Evolutionary conservation across 2,113 vertebrate genomes (phyloP), one percentile per base, ranked within the genome.

Genomic region (Rynchops niger): DNA sequence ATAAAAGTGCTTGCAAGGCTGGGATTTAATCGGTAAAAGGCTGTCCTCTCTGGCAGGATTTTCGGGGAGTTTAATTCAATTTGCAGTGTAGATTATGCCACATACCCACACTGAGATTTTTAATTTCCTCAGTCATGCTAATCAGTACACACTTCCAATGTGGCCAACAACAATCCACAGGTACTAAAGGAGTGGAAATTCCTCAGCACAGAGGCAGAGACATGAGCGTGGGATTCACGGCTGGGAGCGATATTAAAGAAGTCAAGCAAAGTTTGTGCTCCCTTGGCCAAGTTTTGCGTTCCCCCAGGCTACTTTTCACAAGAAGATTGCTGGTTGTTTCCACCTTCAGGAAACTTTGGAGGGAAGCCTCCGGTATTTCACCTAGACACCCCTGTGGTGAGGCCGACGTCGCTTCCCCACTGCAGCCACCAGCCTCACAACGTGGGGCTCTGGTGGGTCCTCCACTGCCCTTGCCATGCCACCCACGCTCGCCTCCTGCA

Each of bases 61-160:
- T 95, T 87, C 4, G 1, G 88, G 78, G 73, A 62, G 18, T 66
- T 85, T 85, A 94, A 94, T 90, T 95, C 52, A 81, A 91, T 89
- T 90, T 93, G 53, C 42, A 73, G 62, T 22, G 21, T 53, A 78
- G 65, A 76, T 92, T 84, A 58, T 56, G 70, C 56, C 86, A 76
- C 34, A 78, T 82, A 73, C 4, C n/a, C 84, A 69, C 91, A 73
- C 34, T 53, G n/a, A 87, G 81, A 82, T 71, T 82, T 94, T 87
- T 49, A n/a, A 91, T 95, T 94, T 94, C 45, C 81, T 87, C 65
- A 40, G n/a, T 21, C 56, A 78, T 56, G 77, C 40, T 84, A 69
- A 91, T 65, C 1, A 0, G 52, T 62, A 49, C 0, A 0, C 40
- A 23, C 25, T 91, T 76, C 66, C 50, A 74, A 38, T 9, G 38